Evolutionary conservation across 2,797 vertebrate species (phyloP), one percentile per base, ranked within the genome.

Genomic region (Hyperoplus lanceolatus): DNA sequence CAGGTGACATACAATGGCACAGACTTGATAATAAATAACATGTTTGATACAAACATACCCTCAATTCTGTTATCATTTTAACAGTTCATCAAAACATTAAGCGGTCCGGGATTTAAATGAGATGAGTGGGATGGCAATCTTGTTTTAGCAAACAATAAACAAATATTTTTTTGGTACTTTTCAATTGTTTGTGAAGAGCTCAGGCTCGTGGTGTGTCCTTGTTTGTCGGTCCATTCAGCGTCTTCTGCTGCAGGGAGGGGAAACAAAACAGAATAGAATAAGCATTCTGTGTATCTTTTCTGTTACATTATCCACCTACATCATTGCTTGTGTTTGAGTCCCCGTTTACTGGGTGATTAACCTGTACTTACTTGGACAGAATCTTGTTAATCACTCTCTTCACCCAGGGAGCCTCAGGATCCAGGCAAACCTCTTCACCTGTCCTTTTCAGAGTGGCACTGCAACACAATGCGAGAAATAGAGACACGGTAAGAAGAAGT

Each of bases 361-460:
- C 0, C 1, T 36, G 8, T 15, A 84, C 87, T 89, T 85, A 93
- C 93, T 13, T 90, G n/a, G 79, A 13, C 42, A 93, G 3, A 9
- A 93, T 88, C 51, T 0, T 89, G 0, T 82, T 0, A 29, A 94
- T 90, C 51, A 90, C 66, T 75, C 0, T 91, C 75, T 79, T 87
- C 41, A 94, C 93, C 93, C 92, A 93, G 48, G 54, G 73, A 71
- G 92, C 92, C 5, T 91, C 6, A 0, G 91, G 89, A 67, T 94
- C 69, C 7, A 94, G 85, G 62, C 93, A 94, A 53, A 94, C 78
- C 54, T 94, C 36, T 4, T 82, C 3, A 3, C 84, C 83, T 3
- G 82, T 73, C 1, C 45, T 86, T 59, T 91, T 93, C 81, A 94
- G 75, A 38, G 93, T 94, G 46, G 91, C 92, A 93, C 93, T 94